Evolutionary conservation across 2,113 vertebrate genomes (phyloP).

Genomic region (Anhinga rufa): DNA sequence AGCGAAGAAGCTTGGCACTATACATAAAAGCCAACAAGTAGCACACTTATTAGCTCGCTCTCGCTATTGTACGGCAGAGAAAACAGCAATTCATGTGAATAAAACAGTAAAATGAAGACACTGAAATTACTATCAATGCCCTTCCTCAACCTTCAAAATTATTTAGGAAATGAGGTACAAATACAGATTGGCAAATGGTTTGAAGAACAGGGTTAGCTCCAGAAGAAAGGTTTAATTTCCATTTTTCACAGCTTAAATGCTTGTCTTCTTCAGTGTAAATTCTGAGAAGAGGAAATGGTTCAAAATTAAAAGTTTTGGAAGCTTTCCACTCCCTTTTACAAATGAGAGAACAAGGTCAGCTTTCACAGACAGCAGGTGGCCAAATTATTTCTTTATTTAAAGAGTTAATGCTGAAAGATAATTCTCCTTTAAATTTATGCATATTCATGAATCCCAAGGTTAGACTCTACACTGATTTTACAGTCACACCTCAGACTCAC

Average conservation of each 20-base stretch:
- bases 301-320: constrained; percentile 46
- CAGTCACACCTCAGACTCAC: not conserved
- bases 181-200: not conserved
- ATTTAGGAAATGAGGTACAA: constrained; percentile 32
- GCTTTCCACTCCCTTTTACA: constrained; percentile 50
- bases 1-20: not conserved
- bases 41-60: constrained; percentile 30
- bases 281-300: constrained; percentile 29
- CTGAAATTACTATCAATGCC: constrained; percentile 17
- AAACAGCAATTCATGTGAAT: constrained; percentile 28
- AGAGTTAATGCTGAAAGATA: constrained; percentile 39
- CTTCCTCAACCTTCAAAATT: constrained; percentile 16
- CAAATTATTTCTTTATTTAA: constrained; percentile 45
- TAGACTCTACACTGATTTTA: not conserved
- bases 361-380: constrained; percentile 52
- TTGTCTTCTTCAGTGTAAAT: constrained; percentile 19
- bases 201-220: constrained; percentile 12
- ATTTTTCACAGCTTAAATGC: constrained; percentile 28
- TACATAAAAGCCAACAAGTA: constrained; percentile 11
- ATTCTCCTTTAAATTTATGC: not conserved
- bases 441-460: constrained; percentile 30
- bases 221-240: constrained; percentile 47
- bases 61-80: not conserved
- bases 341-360: constrained; percentile 43
- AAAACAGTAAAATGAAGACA: constrained; percentile 27